Base-by-base conservation (phyloP, 2,888 invertebrate species). In the Macaria liturata region DNA sequence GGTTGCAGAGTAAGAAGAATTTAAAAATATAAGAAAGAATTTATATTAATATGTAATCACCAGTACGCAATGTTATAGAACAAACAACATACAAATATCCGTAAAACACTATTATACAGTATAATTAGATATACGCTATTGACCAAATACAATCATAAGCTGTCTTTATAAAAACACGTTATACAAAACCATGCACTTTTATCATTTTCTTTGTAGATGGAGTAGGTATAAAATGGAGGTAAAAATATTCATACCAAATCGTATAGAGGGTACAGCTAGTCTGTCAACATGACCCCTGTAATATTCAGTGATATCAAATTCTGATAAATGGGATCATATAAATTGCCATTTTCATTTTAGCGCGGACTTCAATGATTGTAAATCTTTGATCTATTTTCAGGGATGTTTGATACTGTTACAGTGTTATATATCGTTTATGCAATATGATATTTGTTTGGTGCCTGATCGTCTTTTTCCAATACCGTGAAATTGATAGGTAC, bases 291-390 rank as follows among this genome's bases (percentile, higher is more conserved):
- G 8, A 49, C 45, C 49, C 46, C 30, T 45, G 50, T 51, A 51
- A 50, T 37, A 53, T 60, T 49, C 46, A 54, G 32, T 49, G 50
- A 55, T 61, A 51, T 55, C 54, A 59, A 57, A 59, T 54, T 54
- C 50, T 52, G 56, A 62, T 50, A 46, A 46, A 58, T 56, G 49
- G 48, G 44, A n/a, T 40, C 32, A 39, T 32, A 59, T 59, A 55
- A 58, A 59, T 54, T 37, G 37, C 31, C 32, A 20, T 46, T 57
- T 52, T 44, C 52, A 54, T 57, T 58, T 48, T 46, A 9, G 37
- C 1, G 34, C 50, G 50, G 53, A 46, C 40, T 7, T 32, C 43
- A 44, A 49, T 46, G 50, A 52, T 47, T 54, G 43, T 50, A 54
- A 44, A 53, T 46, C 46, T 9, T 46, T 45, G 43, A 34, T 32